Percentiles rank a stretch among this genome's conserved stretches.
Evolutionary conservation across 2,797 vertebrate species (phyloP).

Genomic region (Ceryle rudis): DNA sequence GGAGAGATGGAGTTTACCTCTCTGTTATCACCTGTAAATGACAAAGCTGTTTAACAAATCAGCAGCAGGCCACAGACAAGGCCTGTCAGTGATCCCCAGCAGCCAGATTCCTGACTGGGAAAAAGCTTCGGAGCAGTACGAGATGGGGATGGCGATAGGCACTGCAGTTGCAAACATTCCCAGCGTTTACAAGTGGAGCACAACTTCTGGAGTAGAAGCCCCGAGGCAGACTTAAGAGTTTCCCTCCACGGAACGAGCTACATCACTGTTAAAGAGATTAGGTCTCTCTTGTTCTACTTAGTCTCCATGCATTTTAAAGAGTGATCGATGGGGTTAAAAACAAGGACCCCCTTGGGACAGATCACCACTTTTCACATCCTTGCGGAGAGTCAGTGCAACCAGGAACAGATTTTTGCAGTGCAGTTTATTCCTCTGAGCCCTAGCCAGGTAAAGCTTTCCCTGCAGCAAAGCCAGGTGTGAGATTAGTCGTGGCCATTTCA

Average conservation of each 20-base stretch:
- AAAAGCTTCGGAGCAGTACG: background rate
- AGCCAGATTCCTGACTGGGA: background rate
- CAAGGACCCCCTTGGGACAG: background rate
- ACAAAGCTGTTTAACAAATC: background rate
- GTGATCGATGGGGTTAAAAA: background rate
- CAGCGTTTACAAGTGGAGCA: background rate
- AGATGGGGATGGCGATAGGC: background rate
- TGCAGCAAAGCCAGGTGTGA: background rate
- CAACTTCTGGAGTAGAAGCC: background rate
- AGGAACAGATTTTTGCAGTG: background rate
- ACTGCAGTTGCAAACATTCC: background rate
- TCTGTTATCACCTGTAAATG: background rate
- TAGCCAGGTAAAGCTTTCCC: slow-evolving; percentile 4
- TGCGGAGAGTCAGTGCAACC: background rate
- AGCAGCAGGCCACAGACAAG: background rate
- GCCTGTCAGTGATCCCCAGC: background rate
- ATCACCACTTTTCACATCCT: background rate
- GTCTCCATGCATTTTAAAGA: background rate
- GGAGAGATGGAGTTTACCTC: background rate
- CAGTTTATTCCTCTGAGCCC: background rate
- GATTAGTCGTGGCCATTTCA: background rate
- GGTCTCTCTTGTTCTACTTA: background rate
- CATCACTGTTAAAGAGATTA: background rate
- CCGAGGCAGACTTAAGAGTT: background rate
- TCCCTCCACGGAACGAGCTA: background rate